Base-by-base conservation (phyloP, 2,113 vertebrate genomes). In the Ailuropoda melanoleuca region DNA sequence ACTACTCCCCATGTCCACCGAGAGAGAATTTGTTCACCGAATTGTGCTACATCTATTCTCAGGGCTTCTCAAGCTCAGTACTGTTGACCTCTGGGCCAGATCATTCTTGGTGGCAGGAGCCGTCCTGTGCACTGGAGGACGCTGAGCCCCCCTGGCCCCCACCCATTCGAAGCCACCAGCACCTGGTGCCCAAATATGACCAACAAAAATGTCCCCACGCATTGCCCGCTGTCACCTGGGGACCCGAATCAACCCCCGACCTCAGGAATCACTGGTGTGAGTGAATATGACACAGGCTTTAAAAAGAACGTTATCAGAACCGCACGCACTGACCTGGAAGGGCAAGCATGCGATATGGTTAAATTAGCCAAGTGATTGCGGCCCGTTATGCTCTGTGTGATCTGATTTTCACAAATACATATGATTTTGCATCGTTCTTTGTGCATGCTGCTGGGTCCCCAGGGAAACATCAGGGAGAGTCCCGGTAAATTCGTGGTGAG, bases 351-450 rank as follows among this genome's bases (percentile, higher is more conserved):
- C 14, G 11, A 24, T 53, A 26, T 17, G 60, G 66, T 64, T 72
- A 89, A 91, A 81, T 83, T 62, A 90, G 46, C 14, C 56, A 66
- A 93, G 14, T 37, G 23, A 70, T 31, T 82, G 34, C 21, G 72
- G n/a, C 74, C 53, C 83, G 55, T 66, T 87, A 81, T 37, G 46
- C 62, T 70, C 37, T 70, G 1, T 11, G 74, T 62, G 62, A 96
- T 74, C 23, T 55, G 31, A 85, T 90, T 92, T 92, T 29, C 31
- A 89, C 86, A 88, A 94, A 93, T 75, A 96, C 90, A 87, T 95
- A 75, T 84, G 62, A 43, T 39, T 72, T 64, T 74, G 66, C 21
- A 56, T 72, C 50, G 53, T 95, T 82, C 87, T 56, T 31, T 88
- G 15, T 68, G 34, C 60, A 68, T 77, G 89, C 84, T 70, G 39